Evolutionary conservation across 2,113 vertebrate genomes (phyloP).

Genomic region (Chascanopsetta lugubris): DNA sequence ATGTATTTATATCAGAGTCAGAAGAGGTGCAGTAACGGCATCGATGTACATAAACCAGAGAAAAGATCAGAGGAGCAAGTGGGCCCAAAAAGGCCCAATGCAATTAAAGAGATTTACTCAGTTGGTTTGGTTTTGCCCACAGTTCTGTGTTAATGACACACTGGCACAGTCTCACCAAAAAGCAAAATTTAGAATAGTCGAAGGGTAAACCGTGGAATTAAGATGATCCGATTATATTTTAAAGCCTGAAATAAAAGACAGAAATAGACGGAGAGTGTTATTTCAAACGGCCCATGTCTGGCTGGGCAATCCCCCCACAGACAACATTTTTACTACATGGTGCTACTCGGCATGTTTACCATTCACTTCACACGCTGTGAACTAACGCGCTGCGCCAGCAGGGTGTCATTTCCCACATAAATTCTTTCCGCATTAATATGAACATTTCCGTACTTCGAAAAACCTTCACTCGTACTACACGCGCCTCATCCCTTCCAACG

Average conservation of each 20-base stretch:
- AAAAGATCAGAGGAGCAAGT: conserved; percentile 48
- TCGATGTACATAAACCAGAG: conserved; percentile 35
- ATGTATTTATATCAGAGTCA: conserved; percentile 27
- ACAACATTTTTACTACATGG: conserved; percentile 24
- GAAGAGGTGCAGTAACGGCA: conserved; percentile 35
- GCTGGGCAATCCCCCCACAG: conserved; percentile 34
- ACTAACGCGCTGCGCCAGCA: background rate
- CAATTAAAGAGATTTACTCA: conserved; percentile 66
- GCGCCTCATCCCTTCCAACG: background rate
- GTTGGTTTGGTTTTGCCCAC: conserved; percentile 56
- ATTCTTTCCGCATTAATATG: background rate
- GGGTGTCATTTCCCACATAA: conserved; percentile 12
- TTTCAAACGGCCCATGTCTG: conserved; percentile 41
- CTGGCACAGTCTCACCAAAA: conserved; percentile 55
- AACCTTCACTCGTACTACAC: background rate
- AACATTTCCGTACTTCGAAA: conserved; percentile 1
- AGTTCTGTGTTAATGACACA: conserved; percentile 64
- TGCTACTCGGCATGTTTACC: conserved; percentile 2
- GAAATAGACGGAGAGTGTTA: conserved; percentile 50
- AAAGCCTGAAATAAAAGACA: conserved; percentile 34
- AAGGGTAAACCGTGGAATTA: conserved; percentile 28
- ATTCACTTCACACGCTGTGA: background rate
- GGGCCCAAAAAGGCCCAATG: conserved; percentile 37
- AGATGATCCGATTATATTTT: conserved; percentile 46
- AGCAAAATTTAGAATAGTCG: conserved; percentile 46